Evolutionary conservation across 2,888 invertebrate species (phyloP).

Genomic region (Oscheius myriophilus): DNA sequence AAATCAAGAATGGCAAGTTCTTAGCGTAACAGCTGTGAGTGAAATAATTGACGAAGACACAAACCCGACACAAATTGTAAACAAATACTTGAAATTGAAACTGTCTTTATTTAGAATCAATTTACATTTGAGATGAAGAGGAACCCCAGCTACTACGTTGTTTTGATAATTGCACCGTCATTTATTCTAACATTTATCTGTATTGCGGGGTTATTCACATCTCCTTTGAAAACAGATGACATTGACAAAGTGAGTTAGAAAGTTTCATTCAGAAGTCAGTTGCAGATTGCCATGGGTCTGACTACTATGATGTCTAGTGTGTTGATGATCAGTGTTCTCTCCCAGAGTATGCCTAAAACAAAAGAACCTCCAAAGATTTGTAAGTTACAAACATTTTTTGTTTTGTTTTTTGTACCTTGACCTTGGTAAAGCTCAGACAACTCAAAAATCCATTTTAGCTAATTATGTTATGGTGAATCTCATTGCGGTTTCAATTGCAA

Average conservation of each 20-base stretch:
- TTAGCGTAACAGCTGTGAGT: slow-evolving; percentile 8
- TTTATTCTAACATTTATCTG: slow-evolving; percentile 23
- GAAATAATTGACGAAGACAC: slow-evolving; percentile 12
- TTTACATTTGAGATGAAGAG: slow-evolving; percentile 24
- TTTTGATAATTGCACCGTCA: slow-evolving; percentile 26
- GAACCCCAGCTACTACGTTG: slow-evolving; percentile 23
- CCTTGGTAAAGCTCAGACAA: slow-evolving; percentile 1
- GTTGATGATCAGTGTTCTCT: slow-evolving; percentile 22
- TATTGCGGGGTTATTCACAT: slow-evolving; percentile 28
- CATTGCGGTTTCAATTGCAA: slow-evolving; percentile 11
- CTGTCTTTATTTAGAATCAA: slow-evolving; percentile 13
- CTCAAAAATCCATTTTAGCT: slow-evolving; percentile 13
- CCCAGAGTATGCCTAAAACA: slow-evolving; percentile 27
- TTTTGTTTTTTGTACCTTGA: background rate
- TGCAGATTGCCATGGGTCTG: slow-evolving; percentile 29
- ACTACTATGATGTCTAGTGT: slow-evolving; percentile 25
- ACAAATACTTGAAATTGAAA: background rate
- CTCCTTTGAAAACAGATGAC: slow-evolving; percentile 8
- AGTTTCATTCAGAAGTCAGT: background rate
- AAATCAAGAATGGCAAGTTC: slow-evolving; percentile 26
- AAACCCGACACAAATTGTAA: slow-evolving; percentile 12
- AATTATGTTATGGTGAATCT: slow-evolving; percentile 24
- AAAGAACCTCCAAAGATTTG: slow-evolving; percentile 18
- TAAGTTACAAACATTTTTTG: slow-evolving; percentile 16
- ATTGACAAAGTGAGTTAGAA: slow-evolving; percentile 23